Percentiles rank a stretch among this genome's conserved stretches.
Evolutionary conservation across 2,888 invertebrate species (phyloP).

Genomic region (Cheilosia variabilis): DNA sequence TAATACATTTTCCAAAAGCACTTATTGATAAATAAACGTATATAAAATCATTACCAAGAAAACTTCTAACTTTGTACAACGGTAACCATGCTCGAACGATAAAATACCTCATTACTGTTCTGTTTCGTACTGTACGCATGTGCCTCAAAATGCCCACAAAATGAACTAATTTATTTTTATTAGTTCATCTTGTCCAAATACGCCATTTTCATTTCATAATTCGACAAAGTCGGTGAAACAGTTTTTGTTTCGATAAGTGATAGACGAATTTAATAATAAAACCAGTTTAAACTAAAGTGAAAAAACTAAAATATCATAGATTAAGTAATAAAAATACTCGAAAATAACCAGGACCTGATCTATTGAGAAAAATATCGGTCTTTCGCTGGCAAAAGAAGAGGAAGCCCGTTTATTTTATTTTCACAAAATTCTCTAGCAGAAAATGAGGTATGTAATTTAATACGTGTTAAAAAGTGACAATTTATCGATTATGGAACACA

Average conservation of each 20-base stretch:
- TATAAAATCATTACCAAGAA: too few relatives aligned
- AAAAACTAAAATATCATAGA: neutral
- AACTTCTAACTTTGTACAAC: too few relatives aligned
- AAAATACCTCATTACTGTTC: too few relatives aligned
- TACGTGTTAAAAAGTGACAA: neutral
- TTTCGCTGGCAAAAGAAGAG: neutral
- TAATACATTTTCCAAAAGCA: too few relatives aligned
- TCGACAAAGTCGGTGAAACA: neutral
- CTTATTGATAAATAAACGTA: too few relatives aligned
- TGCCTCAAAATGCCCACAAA: neutral
- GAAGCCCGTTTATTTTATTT: neutral
- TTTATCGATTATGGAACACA: too few relatives aligned
- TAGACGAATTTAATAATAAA: neutral
- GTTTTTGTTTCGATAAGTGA: slow-evolving; percentile 1
- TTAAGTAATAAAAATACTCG: neutral
- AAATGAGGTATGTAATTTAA: slow-evolving; percentile 22
- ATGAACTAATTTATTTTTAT: neutral
- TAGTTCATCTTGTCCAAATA: slow-evolving; percentile 39
- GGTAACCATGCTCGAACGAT: too few relatives aligned
- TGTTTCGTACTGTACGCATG: neutral
- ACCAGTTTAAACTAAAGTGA: slow-evolving; percentile 8
- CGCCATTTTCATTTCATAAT: slow-evolving; percentile 53
- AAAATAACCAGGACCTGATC: slow-evolving; percentile 6
- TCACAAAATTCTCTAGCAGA: neutral
- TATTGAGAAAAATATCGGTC: neutral